Evolutionary conservation across 1,140 invertebrate genomes (phyloP).

Genomic region (Harpegnathos saltator): DNA sequence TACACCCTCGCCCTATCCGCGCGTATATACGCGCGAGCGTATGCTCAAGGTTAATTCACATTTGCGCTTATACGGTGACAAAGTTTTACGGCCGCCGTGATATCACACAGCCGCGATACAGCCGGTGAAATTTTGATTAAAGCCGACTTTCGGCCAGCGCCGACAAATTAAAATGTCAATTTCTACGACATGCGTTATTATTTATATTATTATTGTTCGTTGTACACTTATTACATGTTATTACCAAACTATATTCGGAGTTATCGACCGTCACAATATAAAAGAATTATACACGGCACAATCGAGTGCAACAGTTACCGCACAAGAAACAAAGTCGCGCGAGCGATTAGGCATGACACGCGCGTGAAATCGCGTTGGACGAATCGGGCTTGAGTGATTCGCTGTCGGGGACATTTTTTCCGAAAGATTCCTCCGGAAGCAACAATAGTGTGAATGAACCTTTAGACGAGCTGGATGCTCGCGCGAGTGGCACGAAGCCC

Average conservation of each 20-base stretch:
- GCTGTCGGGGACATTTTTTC: background rate
- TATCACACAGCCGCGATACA: slow-evolving; percentile 26
- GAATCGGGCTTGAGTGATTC: background rate
- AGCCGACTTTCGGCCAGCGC: no score
- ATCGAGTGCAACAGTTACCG: background rate
- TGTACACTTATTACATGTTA: slow-evolving; percentile 4
- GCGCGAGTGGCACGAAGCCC: slow-evolving; percentile 65
- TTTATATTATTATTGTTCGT: background rate
- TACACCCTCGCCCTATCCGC: slow-evolving; percentile 2
- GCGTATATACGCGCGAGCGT: slow-evolving; percentile 19
- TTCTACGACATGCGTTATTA: background rate
- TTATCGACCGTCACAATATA: background rate
- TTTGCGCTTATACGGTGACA: slow-evolving; percentile 45
- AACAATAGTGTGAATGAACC: background rate
- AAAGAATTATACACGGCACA: background rate
- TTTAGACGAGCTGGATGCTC: slow-evolving; percentile 29
- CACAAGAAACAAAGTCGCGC: background rate
- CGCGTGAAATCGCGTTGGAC: background rate
- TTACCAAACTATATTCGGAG: background rate
- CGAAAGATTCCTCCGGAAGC: background rate
- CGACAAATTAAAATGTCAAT: no score
- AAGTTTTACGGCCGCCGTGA: slow-evolving; percentile 44
- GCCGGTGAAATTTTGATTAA: slow-evolving; percentile 60
- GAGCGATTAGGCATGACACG: background rate
- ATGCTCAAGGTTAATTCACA: slow-evolving; percentile 54